These are phyloP conservation scores for Celastrina argiolus DNA, from an alignment of 2,888 invertebrate species.

Conservation along the genomic window DNA sequence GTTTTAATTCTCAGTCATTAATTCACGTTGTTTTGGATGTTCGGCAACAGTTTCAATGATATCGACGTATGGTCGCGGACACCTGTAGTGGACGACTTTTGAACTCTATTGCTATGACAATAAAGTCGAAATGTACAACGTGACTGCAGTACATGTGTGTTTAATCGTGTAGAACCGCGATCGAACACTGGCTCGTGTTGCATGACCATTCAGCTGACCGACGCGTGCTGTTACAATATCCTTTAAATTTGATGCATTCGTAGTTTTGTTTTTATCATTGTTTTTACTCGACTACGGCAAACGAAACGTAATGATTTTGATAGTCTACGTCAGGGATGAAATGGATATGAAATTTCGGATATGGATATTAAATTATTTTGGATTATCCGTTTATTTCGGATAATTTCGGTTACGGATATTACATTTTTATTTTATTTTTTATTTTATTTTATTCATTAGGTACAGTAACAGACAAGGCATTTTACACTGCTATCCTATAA, in stretches of 20 bases:
- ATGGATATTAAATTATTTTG: too few relatives aligned
- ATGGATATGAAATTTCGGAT: too few relatives aligned
- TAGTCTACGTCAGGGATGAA: too few relatives aligned
- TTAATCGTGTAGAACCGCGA: conserved; percentile 13
- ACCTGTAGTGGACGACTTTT: not conserved
- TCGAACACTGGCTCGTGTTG: conserved; percentile 1
- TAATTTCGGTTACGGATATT: too few relatives aligned
- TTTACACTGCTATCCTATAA: too few relatives aligned
- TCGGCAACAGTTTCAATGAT: not conserved
- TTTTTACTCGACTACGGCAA: too few relatives aligned
- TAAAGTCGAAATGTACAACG: not conserved
- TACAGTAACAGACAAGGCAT: too few relatives aligned
- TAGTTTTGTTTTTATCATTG: not conserved
- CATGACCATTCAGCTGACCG: not conserved
- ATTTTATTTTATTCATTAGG: too few relatives aligned
- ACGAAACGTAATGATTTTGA: too few relatives aligned
- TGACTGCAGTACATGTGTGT: not conserved
- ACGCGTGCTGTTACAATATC: conserved; percentile 14
- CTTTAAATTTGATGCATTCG: not conserved
- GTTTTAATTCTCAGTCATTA: not conserved
- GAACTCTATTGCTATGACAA: not conserved
- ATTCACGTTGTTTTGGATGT: not conserved
- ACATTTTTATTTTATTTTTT: too few relatives aligned
- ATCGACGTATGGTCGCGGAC: not conserved
- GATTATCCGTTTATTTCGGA: too few relatives aligned